Evolutionary conservation across 2,888 invertebrate species (phyloP).

Genomic region (Alviniconcha strummeri): DNA sequence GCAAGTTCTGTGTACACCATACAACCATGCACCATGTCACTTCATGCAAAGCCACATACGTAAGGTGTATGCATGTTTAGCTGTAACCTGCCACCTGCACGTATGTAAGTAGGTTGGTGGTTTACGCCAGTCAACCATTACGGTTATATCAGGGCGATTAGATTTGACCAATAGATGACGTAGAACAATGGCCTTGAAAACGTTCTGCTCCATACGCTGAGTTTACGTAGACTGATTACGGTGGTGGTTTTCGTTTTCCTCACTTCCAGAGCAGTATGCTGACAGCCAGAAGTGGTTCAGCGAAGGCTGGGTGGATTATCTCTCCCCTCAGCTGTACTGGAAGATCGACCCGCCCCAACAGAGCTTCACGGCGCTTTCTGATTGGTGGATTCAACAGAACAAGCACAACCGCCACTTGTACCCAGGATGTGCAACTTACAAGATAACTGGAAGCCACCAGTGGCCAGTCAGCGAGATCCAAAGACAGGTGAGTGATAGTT

Average conservation of each 20-base stretch:
- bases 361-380: slow-evolving; percentile 63
- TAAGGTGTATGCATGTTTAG: too few relatives aligned
- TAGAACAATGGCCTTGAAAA: too few relatives aligned
- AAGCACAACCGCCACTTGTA: slow-evolving; percentile 56
- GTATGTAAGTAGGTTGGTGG: too few relatives aligned
- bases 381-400: slow-evolving; percentile 68
- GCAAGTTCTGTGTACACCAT: too few relatives aligned
- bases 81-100: too few relatives aligned
- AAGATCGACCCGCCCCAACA: slow-evolving; percentile 63
- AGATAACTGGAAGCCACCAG: slow-evolving; percentile 43
- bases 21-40: too few relatives aligned
- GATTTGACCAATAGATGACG: too few relatives aligned
- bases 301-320: slow-evolving; percentile 66
- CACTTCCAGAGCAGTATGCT: slow-evolving; percentile 51
- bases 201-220: too few relatives aligned
- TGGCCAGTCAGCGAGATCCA: slow-evolving; percentile 59
- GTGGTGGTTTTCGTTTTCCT: neutral
- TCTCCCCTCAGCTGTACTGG: slow-evolving; percentile 70
- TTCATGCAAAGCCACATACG: too few relatives aligned
- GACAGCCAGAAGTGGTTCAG: slow-evolving; percentile 65
- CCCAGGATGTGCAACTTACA: slow-evolving; percentile 58
- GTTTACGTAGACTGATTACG: too few relatives aligned
- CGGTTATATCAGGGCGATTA: too few relatives aligned
- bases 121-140: too few relatives aligned
- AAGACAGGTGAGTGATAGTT: slow-evolving; percentile 46